Evolutionary conservation across 2,113 vertebrate species (phyloP).

Genomic region (Poicephalus gulielmi): DNA sequence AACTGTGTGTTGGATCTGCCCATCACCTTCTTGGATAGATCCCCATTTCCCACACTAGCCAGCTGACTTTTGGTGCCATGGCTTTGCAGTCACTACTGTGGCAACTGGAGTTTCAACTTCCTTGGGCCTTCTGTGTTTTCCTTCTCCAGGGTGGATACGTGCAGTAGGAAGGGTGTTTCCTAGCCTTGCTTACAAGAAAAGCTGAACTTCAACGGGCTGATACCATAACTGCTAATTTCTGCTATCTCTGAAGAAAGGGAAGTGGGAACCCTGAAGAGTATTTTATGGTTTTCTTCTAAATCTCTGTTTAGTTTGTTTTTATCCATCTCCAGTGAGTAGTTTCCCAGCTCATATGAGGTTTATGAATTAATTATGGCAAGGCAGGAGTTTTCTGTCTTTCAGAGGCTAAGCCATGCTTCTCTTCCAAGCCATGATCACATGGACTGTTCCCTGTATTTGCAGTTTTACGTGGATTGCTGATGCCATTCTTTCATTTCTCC

Average conservation of each 20-base stretch:
- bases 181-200: background rate
- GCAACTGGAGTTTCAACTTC: background rate
- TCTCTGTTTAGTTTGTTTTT: conserved; percentile 59
- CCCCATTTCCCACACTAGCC: background rate
- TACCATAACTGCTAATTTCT: background rate
- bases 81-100: background rate
- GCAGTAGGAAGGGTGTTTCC: background rate
- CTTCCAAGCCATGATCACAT: background rate
- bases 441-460: background rate
- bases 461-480: background rate
- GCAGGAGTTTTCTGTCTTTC: conserved; percentile 30
- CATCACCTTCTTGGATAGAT: background rate
- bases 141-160: background rate
- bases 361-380: conserved; percentile 58
- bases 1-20: background rate
- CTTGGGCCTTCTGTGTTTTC: background rate
- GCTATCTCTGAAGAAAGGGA: conserved; percentile 19
- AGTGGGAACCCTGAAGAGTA: conserved; percentile 35
- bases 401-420: conserved; percentile 21
- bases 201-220: background rate
- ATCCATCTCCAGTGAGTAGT: conserved; percentile 55
- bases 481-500: background rate
- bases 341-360: conserved; percentile 31
- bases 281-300: conserved; percentile 37
- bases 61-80: background rate